Evolutionary conservation across 2,797 vertebrate genomes (phyloP).

Genomic region (Arctocebus calabarensis): DNA sequence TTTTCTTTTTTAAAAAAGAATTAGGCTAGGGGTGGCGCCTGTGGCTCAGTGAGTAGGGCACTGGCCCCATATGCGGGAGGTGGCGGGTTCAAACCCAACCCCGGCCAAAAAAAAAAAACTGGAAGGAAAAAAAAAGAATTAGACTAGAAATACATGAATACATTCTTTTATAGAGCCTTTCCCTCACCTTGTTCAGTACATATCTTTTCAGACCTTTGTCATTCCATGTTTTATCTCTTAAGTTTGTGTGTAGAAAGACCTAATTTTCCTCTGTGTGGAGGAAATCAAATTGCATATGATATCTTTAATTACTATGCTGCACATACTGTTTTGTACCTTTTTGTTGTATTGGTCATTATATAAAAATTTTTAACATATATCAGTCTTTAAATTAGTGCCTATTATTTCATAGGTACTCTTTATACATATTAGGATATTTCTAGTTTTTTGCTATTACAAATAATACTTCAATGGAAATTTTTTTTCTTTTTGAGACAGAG

Average conservation of each 20-base stretch:
- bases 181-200: not conserved
- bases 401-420: not conserved
- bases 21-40: not conserved
- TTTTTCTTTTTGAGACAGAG: no score
- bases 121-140: no score
- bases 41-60: no score
- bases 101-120: no score
- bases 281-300: not conserved
- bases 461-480: not conserved
- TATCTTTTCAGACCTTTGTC: constrained; percentile 17
- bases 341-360: constrained; percentile 2
- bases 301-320: not conserved
- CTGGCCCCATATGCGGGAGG: no score
- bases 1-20: constrained; percentile 11
- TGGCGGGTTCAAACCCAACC: no score
- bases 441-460: not conserved
- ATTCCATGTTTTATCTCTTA: not conserved
- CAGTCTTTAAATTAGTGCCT: not conserved
- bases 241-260: not conserved
- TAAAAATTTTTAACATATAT: not conserved
- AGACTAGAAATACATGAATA: not conserved
- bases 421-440: constrained; percentile 9
- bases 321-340: not conserved
- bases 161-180: not conserved
- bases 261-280: not conserved